Base-by-base conservation (phyloP, 2,888 invertebrate genomes). In the Apoda limacodes region DNA sequence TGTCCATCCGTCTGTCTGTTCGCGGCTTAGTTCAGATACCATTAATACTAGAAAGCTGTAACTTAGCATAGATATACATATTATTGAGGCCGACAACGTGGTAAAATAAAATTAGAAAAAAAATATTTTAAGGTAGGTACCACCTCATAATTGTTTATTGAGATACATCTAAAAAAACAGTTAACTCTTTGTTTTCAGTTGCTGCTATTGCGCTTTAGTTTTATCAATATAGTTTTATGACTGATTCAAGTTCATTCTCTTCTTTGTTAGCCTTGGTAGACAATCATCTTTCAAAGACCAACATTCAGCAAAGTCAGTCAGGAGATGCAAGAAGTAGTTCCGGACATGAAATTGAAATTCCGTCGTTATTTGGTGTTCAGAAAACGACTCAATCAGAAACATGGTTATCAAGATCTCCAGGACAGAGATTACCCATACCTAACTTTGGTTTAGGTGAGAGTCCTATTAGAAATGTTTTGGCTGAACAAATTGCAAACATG, bases 401-500 rank as follows among this genome's bases (percentile, higher is more conserved):
- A 2, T 29, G 42, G 3, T 38, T 67, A 2, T 30, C 46, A 2
- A 25, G 37, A 5, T 50, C 60, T 2, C 48, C 64, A 2, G 44
- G 48, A 1, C 56, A 50, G 28, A 55, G 57, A 22, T 37, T 70
- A 19, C 58, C 61, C 2, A 46, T 67, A 23, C 69, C 72, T 3
- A 52, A 55, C 2, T 52, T 69, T 19, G 48, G 42, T 15, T 37
- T 51, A 4, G 53, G 51, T 12, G 50, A 55, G 5, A 62, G 57
- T 31, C 55, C 64, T 4, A 68, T 68, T 21, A 52, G 49, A 11
- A 52, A 46, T 27, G 51, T 68, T 9, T 50, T 72, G 2, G 60
- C 65, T 2, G 55, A 58, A 43, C 76, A 75, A 46, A 48, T 76
- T 3, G 57, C 61, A 2, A 76, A 75, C 34, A 76, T 75, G 72